A percentile compares a stretch with the other conserved stretches of the same genome.
Conservation (phyloP, 2,113 vertebrate genomes). For the Menura novaehollandiae region DNA sequence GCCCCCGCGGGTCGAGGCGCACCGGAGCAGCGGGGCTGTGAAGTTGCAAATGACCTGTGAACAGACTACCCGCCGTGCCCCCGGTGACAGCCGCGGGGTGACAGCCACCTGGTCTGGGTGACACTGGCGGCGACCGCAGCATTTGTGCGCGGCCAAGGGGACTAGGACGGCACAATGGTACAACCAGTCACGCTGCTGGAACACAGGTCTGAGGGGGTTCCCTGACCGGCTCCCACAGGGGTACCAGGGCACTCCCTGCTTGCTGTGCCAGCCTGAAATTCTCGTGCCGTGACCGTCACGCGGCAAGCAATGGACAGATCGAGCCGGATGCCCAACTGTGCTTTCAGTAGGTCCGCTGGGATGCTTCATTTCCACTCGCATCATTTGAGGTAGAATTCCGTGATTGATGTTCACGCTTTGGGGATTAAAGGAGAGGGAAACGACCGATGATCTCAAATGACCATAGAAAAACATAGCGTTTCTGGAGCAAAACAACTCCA, state of each 20-base stretch:
- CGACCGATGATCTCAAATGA: not conserved
- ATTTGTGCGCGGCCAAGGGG: not conserved
- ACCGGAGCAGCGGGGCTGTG: not conserved
- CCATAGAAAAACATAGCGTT: not conserved
- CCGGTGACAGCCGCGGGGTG: not conserved
- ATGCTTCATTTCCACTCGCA: constrained; percentile 8
- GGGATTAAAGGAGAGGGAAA: constrained; percentile 37
- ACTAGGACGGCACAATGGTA: rapidly evolving
- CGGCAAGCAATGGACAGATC: not conserved
- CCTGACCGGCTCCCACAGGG: too few relatives aligned
- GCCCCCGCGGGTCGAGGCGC: not conserved
- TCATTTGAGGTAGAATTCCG: constrained; percentile 10
- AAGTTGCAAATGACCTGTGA: rapidly evolving
- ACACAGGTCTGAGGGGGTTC: not conserved
- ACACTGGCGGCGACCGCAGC: not conserved
- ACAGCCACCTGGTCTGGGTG: not conserved
- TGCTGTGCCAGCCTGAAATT: not conserved
- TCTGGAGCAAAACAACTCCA: constrained; percentile 26
- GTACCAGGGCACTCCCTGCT: not conserved
- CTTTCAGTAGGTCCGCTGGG: constrained; percentile 21
- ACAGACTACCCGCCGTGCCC: not conserved
- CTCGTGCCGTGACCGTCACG: not conserved
- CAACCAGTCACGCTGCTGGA: not conserved
- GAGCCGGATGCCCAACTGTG: not conserved
- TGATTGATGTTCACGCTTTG: not conserved